Evolutionary conservation across 1,140 invertebrate genomes (phyloP), one percentile per base, ranked within the genome.

Genomic region (Vanessa tameamea): DNA sequence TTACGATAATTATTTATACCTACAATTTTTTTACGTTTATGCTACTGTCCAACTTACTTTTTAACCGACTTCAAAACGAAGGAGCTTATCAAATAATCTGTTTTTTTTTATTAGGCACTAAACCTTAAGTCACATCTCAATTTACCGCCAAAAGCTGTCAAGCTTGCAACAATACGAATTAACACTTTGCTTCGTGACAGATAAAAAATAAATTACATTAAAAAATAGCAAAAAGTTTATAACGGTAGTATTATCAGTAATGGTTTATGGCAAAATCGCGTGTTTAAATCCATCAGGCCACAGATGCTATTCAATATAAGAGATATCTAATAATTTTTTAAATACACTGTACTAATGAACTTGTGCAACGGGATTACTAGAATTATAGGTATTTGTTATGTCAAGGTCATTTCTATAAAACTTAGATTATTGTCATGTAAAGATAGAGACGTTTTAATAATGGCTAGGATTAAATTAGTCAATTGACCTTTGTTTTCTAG

Each of bases 261-360:
- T 53, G 37, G 51, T 43, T 69, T 55, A 69, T 69, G 67, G 67
- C 67, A 69, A 69, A 55, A 69, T 69, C 55, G 67, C 67, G 67
- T 69, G 67, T 37, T 13, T 14, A n/a, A 31, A 23, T 15, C 55
- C 67, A 69, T 69, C 55, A 69, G 37, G 31, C 43, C 20, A 48
- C 37, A 69, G 23, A 47, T 20, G 31, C 61, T 47, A 31, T 43
- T 69, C 55, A 47, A 69, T 69, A 59, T 47, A 69, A 69, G 37
- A 69, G 55, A 69, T 69, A 69, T 59, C 26, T 16, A 16, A 61
- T 69, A 69, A 61, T 69, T 69, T 69, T 69, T 69, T 61, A 69
- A 69, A 43, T 69, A 69, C 53, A 9, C 59, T 15, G 51, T 69
- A 59, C 37, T 16, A 59, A 47, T 61, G 53, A 53, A 61, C 43